Base-by-base conservation (phyloP, 2,113 vertebrate genomes). In the Calonectris borealis region DNA sequence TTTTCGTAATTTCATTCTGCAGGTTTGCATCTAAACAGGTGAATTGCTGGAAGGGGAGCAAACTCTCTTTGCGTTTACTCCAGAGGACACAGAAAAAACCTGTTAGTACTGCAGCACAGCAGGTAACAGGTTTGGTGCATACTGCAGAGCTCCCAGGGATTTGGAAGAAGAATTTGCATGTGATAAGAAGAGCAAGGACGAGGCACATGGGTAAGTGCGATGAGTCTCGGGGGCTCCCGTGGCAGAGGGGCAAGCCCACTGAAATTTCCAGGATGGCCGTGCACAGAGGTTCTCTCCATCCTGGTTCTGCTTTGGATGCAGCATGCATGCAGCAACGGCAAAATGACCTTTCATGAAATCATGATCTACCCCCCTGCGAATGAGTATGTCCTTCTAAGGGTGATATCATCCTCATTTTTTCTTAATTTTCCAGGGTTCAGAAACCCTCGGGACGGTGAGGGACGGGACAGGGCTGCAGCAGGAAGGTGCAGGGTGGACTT, bases 321-420 rank as follows among this genome's bases (percentile, higher is more conserved):
- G 48, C 24, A 69, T 0, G 2, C 36, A 21, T 0, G 0, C 29
- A 70, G 20, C 27, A 27, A 42, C 5, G 6, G 65, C 13, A 15
- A 55, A 55, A 32, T 17, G 38, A 68, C 48, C 29, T 66, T 54
- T 49, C 29, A 29, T 6, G 14, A 90, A 85, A 40, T 27, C 60
- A 38, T 5, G 26, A 25, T 66, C 54, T 27, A 34, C 20, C 10
- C 58, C 26, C 12, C 36, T 32, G 31, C 1, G 0, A 31, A 49
- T 44, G 16, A 48, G 5, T 8, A 9, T 49, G 22, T 22, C 64
- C 40, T 66, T 40, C 11, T 66, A n/a, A 20, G 22, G 48, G 12
- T 77, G 40, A 24, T 2, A 44, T 3, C 25, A 61, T 32, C 26
- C 61, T 72, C 17, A 25, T 22, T 36, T 83, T 51, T 38, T 4